Percentiles rank a stretch among this genome's conserved stretches.
Conservation (phyloP, 2,113 vertebrate species). For the Amazona vittata region DNA sequence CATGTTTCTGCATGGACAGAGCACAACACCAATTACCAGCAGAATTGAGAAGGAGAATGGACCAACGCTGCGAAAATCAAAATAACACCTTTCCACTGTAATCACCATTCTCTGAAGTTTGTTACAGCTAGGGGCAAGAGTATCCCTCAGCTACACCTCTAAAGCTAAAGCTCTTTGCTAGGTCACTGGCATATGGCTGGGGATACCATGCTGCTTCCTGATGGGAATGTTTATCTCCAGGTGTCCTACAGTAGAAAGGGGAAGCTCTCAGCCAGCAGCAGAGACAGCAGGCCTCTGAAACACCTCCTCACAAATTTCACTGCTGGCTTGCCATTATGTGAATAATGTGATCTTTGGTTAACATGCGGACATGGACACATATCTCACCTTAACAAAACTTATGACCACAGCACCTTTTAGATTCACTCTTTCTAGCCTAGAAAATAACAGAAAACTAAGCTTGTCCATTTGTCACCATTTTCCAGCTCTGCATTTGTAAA, state of each 20-base stretch:
- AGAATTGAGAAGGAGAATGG: background rate
- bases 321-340: background rate
- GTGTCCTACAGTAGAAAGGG: background rate
- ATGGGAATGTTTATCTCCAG: background rate
- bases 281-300: background rate
- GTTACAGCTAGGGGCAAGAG: background rate
- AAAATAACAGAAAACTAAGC: constrained; percentile 40
- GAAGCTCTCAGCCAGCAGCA: background rate
- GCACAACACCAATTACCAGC: background rate
- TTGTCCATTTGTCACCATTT: constrained; percentile 58
- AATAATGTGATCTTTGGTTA: background rate
- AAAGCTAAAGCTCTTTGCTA: background rate
- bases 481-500: constrained; percentile 69
- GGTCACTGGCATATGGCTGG: background rate
- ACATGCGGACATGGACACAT: rapidly evolving
- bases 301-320: background rate
- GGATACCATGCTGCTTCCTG: background rate
- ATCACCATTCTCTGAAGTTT: background rate
- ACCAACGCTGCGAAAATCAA: background rate
- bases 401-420: background rate
- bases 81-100: background rate
- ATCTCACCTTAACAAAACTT: background rate
- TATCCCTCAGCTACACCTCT: background rate
- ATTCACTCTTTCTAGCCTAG: background rate
- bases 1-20: rapidly evolving